Conservation (phyloP, 2,888 invertebrate species). For the Ophion costatus region DNA sequence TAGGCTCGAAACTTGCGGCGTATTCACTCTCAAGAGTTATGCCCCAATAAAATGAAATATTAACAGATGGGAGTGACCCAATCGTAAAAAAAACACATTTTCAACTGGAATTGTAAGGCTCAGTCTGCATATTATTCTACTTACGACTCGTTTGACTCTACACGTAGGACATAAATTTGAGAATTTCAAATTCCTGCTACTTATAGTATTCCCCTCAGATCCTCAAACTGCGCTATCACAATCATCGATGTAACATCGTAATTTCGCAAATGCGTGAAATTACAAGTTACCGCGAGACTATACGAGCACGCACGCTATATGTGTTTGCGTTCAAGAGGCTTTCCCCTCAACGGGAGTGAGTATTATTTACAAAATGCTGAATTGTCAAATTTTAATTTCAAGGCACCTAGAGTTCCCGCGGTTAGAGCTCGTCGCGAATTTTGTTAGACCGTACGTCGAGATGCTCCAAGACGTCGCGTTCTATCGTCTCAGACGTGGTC, state of each 20-base stretch:
- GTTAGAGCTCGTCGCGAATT: slow-evolving; percentile 73
- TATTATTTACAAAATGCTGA: slow-evolving; percentile 43
- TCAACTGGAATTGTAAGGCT: neutral
- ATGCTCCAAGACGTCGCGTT: slow-evolving; percentile 65
- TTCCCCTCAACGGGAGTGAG: neutral
- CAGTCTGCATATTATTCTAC: neutral
- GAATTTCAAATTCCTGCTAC: neutral
- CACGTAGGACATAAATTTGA: neutral
- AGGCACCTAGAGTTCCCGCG: slow-evolving; percentile 52
- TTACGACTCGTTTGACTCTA: neutral
- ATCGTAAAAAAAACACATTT: neutral
- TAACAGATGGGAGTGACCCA: neutral
- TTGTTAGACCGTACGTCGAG: slow-evolving; percentile 46
- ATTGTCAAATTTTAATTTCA: slow-evolving; percentile 29
- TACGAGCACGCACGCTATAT: neutral
- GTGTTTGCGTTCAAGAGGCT: neutral
- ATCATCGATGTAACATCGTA: slow-evolving; percentile 13
- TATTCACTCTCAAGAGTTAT: neutral
- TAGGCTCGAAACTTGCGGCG: too few species aligned
- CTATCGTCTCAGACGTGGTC: slow-evolving; percentile 70
- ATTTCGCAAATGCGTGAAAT: neutral
- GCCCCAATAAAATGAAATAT: neutral
- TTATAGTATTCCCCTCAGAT: neutral
- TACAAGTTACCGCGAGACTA: neutral
- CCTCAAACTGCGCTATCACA: slow-evolving; percentile 20